phyloP scores from a whole-genome alignment of 2,113 vertebrate genomes.

The Agapornis roseicollis region DNA sequence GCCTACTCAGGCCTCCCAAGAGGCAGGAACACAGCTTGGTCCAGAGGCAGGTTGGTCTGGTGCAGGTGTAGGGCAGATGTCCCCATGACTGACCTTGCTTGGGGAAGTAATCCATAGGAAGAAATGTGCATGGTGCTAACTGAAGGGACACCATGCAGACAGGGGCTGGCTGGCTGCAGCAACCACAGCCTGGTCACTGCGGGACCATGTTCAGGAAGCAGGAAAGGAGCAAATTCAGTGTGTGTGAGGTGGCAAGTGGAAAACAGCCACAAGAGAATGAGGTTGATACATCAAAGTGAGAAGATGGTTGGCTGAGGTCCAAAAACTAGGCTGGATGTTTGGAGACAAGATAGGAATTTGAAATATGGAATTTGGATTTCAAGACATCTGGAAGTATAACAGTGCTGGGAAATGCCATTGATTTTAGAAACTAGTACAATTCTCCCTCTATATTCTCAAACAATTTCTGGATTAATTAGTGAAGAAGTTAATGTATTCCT shows the following conservation, averaged over 20 bases:
- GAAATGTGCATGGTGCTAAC: not conserved
- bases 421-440: not conserved
- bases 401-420: not conserved
- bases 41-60: not conserved
- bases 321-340: not conserved
- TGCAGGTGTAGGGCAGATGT: not conserved
- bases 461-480: not conserved
- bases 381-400: not conserved
- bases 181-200: not conserved
- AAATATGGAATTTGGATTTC: not conserved
- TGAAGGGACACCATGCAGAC: not conserved
- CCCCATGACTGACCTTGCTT: not conserved
- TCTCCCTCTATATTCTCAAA: not conserved
- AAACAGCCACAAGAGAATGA: not conserved
- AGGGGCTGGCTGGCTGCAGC: not conserved
- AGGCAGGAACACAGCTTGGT: not conserved
- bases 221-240: not conserved
- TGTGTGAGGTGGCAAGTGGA: not conserved
- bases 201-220: not conserved
- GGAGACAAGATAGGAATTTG: not conserved
- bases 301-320: not conserved
- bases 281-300: not conserved
- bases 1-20: not conserved
- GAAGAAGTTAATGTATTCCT: not conserved
- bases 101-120: accelerated